phyloP scores from a whole-genome alignment of 2,797 vertebrate genomes.

The Cetoscarus ocellatus region DNA sequence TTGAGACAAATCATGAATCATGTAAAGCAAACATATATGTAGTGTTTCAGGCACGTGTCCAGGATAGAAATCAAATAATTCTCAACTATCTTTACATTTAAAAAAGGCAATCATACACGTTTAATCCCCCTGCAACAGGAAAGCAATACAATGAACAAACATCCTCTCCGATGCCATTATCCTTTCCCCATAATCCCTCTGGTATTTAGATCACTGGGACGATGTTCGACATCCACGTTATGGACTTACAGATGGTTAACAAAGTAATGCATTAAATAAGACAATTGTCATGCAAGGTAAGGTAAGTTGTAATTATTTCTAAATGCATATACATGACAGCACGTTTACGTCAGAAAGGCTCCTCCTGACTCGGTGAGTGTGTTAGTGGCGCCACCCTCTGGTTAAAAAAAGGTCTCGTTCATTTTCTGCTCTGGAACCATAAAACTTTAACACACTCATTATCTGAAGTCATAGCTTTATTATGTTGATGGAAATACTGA shows the following conservation, averaged over 20 bases:
- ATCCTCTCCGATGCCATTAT: conserved; percentile 22
- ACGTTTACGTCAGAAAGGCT: not conserved
- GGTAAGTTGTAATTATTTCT: not conserved
- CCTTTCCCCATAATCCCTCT: conserved; percentile 23
- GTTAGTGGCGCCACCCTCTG: conserved; percentile 54
- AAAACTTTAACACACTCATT: not conserved
- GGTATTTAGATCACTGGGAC: conserved; percentile 14
- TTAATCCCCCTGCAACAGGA: conserved; percentile 11
- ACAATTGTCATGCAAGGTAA: not conserved
- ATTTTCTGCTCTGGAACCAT: not conserved
- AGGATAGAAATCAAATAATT: not conserved
- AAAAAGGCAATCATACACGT: not conserved
- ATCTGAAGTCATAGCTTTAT: not conserved
- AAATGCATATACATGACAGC: not conserved
- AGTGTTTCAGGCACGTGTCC: not conserved
- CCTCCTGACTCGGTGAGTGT: conserved; percentile 3
- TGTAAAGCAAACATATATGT: not conserved
- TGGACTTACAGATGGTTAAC: conserved; percentile 7
- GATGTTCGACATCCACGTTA: not conserved
- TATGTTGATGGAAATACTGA: too few species aligned
- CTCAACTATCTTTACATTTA: not conserved
- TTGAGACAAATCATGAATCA: not conserved
- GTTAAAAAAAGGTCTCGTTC: not conserved
- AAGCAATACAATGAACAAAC: not conserved
- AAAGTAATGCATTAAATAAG: not conserved